These are phyloP conservation scores for Epinotia demarniana DNA, from an alignment of 2,888 invertebrate genomes.

Conservation along the genomic window DNA sequence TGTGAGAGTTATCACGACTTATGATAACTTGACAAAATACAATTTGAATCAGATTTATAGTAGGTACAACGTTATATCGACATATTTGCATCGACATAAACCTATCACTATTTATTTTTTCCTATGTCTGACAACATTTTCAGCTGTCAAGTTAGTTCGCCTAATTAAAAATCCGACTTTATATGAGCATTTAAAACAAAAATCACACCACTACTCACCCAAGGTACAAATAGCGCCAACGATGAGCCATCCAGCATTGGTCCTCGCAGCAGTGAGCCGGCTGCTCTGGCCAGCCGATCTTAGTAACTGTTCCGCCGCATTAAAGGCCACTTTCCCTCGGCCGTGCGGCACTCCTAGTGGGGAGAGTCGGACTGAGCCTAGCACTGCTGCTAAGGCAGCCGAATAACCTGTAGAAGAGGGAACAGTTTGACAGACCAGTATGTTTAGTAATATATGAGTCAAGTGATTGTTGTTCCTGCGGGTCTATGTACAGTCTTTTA, in stretches of 20 bases:
- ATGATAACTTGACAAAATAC: no score
- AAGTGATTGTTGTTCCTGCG: no score
- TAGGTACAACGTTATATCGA: no score
- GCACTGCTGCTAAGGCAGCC: slow-evolving; percentile 95
- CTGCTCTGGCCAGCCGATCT: slow-evolving; percentile 99
- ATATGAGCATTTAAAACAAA: not conserved
- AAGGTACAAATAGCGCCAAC: slow-evolving; percentile 98
- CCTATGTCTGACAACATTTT: no score
- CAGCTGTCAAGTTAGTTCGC: no score
- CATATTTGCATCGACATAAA: no score
- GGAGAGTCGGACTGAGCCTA: slow-evolving; percentile 95
- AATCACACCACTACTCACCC: slow-evolving; percentile 78
- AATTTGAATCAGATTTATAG: no score
- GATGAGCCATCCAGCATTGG: slow-evolving; percentile 98
- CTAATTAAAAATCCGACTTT: no score
- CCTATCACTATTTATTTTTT: no score
- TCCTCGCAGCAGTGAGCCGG: slow-evolving; percentile 95
- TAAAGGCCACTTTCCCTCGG: slow-evolving; percentile 98
- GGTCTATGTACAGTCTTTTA: no score
- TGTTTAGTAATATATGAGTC: no score
- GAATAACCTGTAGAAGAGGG: slow-evolving; percentile 89
- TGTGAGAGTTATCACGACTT: no score
- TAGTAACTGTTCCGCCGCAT: slow-evolving; percentile 97
- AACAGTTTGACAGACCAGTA: not conserved
- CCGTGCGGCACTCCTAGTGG: slow-evolving; percentile 98